Evolutionary conservation across 2,113 vertebrate species (phyloP), one percentile per base, ranked within the genome.

Genomic region (Pseudopipra pipra): DNA sequence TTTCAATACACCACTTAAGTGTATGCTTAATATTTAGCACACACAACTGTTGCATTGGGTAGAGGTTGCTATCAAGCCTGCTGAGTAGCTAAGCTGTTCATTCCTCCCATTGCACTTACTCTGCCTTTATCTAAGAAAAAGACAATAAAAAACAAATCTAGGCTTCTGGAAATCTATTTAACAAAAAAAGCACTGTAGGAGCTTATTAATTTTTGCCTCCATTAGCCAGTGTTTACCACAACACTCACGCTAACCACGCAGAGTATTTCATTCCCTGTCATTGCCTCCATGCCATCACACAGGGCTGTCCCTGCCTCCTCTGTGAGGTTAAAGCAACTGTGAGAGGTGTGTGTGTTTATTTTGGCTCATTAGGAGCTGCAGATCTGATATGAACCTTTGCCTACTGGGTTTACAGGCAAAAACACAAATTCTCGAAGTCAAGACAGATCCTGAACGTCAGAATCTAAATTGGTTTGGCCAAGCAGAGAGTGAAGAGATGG

Each of bases 281-380:
- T 4, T 58, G 44, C 37, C 35, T 88, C 67, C 2, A 0, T 6
- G 37, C 21, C 44, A 22, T 33, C 52, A 47, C 0, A 0, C 6
- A 25, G 22, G 35, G 37, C 30, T 94, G 25, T 73, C 35, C 31
- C 49, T 21, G 5, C 44, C 46, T 87, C 46, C 66, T 79, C 62
- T 11, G 9, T 13, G 35, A 35, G 25, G n/a, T 78, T 93, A 91
- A 73, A 85, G 49, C 44, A 62, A 6, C 55, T 55, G 20, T 30
- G 85, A 83, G 47, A 63, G 28, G 22, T 1, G 0, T 4, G 3
- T 1, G 2, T 73, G 77, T 77, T 94, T 93, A 25, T 76, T 93
- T 79, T 87, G 87, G 81, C 74, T 91, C 51, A 11, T 33, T 52
- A n/a, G 33, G 14, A 88, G 8, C 51, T 31, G 30, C 44, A 68